Conservation (phyloP, 1,140 invertebrate species). For the Oryctes rhinoceros region DNA sequence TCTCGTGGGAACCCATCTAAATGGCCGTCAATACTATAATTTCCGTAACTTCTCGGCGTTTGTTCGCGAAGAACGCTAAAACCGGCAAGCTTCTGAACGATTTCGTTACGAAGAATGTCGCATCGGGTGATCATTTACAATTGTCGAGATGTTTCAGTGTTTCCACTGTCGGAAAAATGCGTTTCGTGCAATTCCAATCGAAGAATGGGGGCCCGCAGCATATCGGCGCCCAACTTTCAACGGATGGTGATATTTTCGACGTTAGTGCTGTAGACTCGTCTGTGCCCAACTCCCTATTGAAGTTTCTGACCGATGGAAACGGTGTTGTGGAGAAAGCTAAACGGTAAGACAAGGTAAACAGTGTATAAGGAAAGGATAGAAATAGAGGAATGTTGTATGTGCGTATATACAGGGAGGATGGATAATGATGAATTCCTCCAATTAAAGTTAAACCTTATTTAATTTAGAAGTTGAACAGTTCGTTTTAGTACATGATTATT, state of each 20-base stretch:
- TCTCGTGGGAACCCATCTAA: too few relatives aligned
- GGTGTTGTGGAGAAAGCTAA: slow-evolving; percentile 65
- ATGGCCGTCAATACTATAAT: too few relatives aligned
- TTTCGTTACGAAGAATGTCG: not conserved
- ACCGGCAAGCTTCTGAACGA: not conserved
- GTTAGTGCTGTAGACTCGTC: slow-evolving; percentile 67
- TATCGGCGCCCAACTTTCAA: slow-evolving; percentile 66
- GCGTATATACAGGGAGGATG: too few relatives aligned
- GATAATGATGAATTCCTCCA: too few relatives aligned
- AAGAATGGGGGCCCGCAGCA: slow-evolving; percentile 65
- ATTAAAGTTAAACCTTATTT: too few relatives aligned
- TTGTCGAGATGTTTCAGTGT: slow-evolving; percentile 51
- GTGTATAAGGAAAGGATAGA: too few relatives aligned
- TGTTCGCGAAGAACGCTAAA: too few relatives aligned
- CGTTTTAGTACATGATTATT: too few relatives aligned
- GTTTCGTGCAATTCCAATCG: slow-evolving; percentile 66
- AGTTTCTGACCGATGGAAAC: slow-evolving; percentile 66
- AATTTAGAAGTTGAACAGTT: too few relatives aligned
- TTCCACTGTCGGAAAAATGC: slow-evolving; percentile 50
- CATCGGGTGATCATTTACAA: not conserved
- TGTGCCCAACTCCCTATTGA: slow-evolving; percentile 68
- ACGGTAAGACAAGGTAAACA: slow-evolving; percentile 59
- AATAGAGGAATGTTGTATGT: too few relatives aligned
- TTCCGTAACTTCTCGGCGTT: too few relatives aligned
- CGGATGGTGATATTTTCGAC: slow-evolving; percentile 67